phyloP scores from a whole-genome alignment of 1,140 invertebrate species.

The Cyclargus thomasi region DNA sequence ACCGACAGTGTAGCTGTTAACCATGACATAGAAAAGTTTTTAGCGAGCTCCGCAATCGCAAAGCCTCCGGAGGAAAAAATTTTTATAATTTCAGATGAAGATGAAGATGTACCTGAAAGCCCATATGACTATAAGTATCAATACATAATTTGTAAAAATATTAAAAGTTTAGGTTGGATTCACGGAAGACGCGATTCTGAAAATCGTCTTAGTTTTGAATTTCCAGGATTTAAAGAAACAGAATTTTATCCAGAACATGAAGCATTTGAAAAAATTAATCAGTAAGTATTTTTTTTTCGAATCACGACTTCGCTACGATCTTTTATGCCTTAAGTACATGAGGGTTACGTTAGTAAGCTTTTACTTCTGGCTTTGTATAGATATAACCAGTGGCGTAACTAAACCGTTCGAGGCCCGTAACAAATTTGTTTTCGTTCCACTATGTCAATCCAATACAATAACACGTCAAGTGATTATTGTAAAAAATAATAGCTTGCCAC shows the following conservation, averaged over 20 bases:
- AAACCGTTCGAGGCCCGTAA: no score
- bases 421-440: no score
- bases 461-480: no score
- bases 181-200: slow-evolving; percentile 34
- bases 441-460: no score
- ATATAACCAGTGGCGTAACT: no score
- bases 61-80: slow-evolving; percentile 30
- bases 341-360: no score
- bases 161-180: slow-evolving; percentile 48
- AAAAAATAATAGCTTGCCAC: no score
- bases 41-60: slow-evolving; percentile 33
- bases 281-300: slow-evolving; percentile 42
- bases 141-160: slow-evolving; percentile 44
- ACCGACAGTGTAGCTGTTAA: slow-evolving; percentile 19
- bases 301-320: no score
- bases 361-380: no score
- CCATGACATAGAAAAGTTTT: slow-evolving; percentile 46
- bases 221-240: slow-evolving; percentile 55
- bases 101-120: slow-evolving; percentile 29
- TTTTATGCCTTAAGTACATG: no score
- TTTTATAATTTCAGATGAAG: slow-evolving; percentile 55
- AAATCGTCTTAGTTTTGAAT: slow-evolving; percentile 49
- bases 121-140: slow-evolving; percentile 33
- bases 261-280: slow-evolving; percentile 52
- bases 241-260: slow-evolving; percentile 46